A percentile compares a stretch with the other conserved stretches of the same genome.
Evolutionary conservation across 2,888 invertebrate genomes (phyloP).

Genomic region (Lamproptera curius): DNA sequence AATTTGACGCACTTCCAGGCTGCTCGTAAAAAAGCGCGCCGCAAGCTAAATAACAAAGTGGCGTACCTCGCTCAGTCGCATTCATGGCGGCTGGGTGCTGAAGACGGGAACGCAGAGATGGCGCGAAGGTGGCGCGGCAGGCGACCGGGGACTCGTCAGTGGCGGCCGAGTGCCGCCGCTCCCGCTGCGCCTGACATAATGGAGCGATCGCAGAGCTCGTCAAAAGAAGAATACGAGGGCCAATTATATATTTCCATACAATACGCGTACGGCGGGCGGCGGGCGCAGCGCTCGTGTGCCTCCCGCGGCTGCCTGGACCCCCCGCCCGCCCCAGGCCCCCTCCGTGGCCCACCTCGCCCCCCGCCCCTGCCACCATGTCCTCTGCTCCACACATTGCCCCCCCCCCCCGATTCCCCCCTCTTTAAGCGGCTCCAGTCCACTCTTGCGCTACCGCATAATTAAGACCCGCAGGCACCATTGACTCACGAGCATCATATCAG

Average conservation of each 20-base stretch:
- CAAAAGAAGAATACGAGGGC: constrained; percentile 73
- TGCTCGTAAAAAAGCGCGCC: constrained; percentile 53
- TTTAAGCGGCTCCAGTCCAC: background rate
- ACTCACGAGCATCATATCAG: constrained; percentile 8
- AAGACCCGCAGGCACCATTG: constrained; percentile 9
- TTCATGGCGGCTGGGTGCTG: constrained; percentile 56
- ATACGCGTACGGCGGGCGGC: constrained; percentile 66
- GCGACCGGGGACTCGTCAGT: constrained; percentile 70
- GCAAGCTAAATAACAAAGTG: constrained; percentile 28
- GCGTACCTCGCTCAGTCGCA: constrained; percentile 54
- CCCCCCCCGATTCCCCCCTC: background rate
- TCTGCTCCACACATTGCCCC: too few species aligned
- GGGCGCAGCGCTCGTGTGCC: constrained; percentile 64
- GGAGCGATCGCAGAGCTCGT: constrained; percentile 69
- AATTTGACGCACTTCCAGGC: constrained; percentile 65
- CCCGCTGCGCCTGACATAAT: constrained; percentile 69
- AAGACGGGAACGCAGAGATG: constrained; percentile 44
- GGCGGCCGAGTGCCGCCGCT: constrained; percentile 70
- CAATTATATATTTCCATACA: constrained; percentile 76
- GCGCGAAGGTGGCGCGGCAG: constrained; percentile 33
- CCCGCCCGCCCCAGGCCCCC: constrained; percentile 5
- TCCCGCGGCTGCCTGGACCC: constrained; percentile 42
- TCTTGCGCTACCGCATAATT: constrained; percentile 4
- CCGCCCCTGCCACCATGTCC: too few species aligned
- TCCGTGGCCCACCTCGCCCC: background rate